phyloP scores from a whole-genome alignment of 2,797 vertebrate genomes.

The Dicrostonyx torquatus region DNA sequence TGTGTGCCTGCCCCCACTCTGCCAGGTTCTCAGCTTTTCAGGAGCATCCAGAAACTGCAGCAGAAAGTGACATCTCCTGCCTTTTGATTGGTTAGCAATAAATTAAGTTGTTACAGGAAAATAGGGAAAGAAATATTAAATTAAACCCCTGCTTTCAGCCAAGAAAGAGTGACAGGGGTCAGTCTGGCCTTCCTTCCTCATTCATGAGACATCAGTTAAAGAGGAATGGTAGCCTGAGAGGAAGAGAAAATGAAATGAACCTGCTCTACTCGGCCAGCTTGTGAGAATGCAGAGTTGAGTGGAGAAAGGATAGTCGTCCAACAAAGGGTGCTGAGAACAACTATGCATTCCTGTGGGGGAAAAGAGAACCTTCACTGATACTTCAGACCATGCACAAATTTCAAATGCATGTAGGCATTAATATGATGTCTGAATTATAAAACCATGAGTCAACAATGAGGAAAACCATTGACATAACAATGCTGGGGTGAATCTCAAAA shows the following conservation, averaged over 20 bases:
- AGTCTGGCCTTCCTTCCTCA: not conserved
- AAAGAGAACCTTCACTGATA: not conserved
- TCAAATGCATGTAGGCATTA: not conserved
- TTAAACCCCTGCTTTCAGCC: not conserved
- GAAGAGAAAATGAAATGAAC: not conserved
- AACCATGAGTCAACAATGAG: not conserved
- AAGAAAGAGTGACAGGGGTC: not conserved
- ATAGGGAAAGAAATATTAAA: not conserved
- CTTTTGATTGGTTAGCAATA: not conserved
- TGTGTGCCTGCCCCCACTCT: not conserved
- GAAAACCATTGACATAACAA: not conserved
- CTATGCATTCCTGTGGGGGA: not conserved
- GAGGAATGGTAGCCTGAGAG: not conserved
- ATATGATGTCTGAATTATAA: conserved; percentile 7
- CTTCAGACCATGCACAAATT: not conserved
- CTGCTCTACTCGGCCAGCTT: not conserved
- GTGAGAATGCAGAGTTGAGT: not conserved
- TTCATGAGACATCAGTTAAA: not conserved
- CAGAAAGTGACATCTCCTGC: not conserved
- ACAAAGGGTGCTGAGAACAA: not conserved
- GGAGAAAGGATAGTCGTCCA: not conserved
- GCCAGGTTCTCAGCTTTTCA: not conserved
- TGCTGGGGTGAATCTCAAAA: not conserved
- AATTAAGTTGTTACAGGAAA: not conserved
- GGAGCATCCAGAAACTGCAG: not conserved